Evolutionary conservation across 2,113 vertebrate species (phyloP).

Genomic region (Pionites leucogaster): DNA sequence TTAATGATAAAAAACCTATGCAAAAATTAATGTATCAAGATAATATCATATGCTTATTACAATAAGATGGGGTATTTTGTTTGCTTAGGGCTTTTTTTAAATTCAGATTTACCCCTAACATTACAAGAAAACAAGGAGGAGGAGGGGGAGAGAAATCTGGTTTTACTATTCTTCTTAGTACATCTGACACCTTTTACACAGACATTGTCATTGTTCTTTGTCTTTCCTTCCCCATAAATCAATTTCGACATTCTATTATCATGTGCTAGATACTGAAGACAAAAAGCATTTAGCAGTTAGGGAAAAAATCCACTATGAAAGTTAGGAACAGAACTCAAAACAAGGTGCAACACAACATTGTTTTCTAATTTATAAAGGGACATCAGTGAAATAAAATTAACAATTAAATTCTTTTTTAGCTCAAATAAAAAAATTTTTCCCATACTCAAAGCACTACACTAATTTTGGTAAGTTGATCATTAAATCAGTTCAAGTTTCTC

Average conservation of each 20-base stretch:
- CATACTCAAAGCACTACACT: neutral
- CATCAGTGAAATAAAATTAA: neutral
- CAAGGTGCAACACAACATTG: neutral
- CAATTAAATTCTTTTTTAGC: neutral
- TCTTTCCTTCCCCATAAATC: neutral
- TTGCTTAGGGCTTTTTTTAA: accelerated
- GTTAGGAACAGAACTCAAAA: neutral
- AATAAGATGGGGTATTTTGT: neutral
- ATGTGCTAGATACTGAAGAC: neutral
- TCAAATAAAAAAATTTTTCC: neutral
- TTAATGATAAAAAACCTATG: neutral
- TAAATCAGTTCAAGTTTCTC: neutral
- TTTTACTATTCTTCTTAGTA: neutral
- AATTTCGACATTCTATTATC: neutral
- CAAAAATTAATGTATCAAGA: neutral
- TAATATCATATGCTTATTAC: neutral
- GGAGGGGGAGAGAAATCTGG: neutral
- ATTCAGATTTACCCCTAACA: neutral
- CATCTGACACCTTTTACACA: neutral
- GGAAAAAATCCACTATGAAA: neutral
- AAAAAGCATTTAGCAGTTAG: neutral
- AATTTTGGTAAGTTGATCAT: neutral
- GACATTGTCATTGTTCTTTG: neutral
- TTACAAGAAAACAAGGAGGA: neutral
- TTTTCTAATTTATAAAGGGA: neutral